These are phyloP conservation scores for Squalus acanthias DNA, from an alignment of 2,797 vertebrate genomes.

Conservation along the genomic window DNA sequence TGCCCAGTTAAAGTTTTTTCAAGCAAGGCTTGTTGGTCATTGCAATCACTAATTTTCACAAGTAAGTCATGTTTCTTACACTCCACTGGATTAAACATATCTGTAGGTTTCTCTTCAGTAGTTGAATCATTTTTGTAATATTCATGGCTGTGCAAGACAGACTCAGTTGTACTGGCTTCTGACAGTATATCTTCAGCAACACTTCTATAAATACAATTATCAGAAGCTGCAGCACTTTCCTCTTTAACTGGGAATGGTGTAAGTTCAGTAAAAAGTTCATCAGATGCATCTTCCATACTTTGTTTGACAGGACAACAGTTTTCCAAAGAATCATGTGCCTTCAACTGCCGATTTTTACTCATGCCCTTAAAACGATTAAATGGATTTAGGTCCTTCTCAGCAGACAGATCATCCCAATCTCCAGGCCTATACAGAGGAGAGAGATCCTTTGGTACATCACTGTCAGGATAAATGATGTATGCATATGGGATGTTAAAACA, in stretches of 20 bases:
- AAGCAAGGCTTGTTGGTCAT: slow-evolving; percentile 9
- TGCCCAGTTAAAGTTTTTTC: neutral
- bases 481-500: slow-evolving; percentile 54
- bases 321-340: neutral
- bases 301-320: neutral
- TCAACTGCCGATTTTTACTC: slow-evolving; percentile 52
- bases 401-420: slow-evolving; percentile 94
- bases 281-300: slow-evolving; percentile 8
- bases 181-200: neutral
- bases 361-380: slow-evolving; percentile 91
- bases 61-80: neutral
- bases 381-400: slow-evolving; percentile 86
- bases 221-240: neutral
- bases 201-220: neutral
- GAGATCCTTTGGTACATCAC: slow-evolving; percentile 98
- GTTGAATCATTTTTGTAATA: neutral
- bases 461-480: slow-evolving; percentile 59
- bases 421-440: slow-evolving; percentile 99
- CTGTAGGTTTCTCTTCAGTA: neutral
- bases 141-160: neutral
- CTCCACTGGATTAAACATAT: neutral
- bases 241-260: slow-evolving; percentile 16
- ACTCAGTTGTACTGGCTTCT: neutral
- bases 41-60: neutral
- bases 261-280: slow-evolving; percentile 30